Base-by-base conservation (phyloP, 2,797 vertebrate genomes). In the Anguilla megastoma region DNA sequence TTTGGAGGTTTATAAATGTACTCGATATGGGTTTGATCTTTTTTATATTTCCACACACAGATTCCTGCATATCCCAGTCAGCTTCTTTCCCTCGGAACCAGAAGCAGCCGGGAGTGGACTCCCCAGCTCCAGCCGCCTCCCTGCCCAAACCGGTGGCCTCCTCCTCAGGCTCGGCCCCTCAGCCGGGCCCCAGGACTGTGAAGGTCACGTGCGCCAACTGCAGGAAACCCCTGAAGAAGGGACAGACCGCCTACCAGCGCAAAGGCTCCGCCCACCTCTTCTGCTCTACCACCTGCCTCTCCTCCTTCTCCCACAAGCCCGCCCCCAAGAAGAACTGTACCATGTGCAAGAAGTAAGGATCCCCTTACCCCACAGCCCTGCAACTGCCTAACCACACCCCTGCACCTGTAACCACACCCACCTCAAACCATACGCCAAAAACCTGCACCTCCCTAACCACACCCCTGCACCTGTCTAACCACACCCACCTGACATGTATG, bases 141-240 rank as follows among this genome's bases (percentile, higher is more conserved):
- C 96, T 98, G 91, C 97, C 98, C 90, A 99, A 99, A 50, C 79
- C 79, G 90, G 97, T 97, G 90, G 97, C 79, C 79, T 82, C 79
- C 7, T 82, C 79, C 41, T 82, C 79, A 33, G 79, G 79, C 95
- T 94, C 96, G 86, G 93, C 96, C 90, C 95, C 97, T 76, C 97
- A 98, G 76, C 97, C 96, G 90, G 95, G 97, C 87, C 96, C 97
- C 84, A 97, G 98, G 92, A 97, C 98, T 63, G 98, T 99, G 93
- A 99, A 99, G 97, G 98, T 99, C 93, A 99, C 98, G 9, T 99
- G 99, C 90, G 98, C 99, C 86, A 99, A 99, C 96, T 99, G 99
- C 95, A 99, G 98, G 94, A 99, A 99, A 93, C 98, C 99, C 92
- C 96, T 99, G 88, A 99, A 99, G 93, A 99, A 99, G 93, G 99